Base-by-base conservation (phyloP, 2,797 vertebrate species). In the Lycodopsis pacificus region DNA sequence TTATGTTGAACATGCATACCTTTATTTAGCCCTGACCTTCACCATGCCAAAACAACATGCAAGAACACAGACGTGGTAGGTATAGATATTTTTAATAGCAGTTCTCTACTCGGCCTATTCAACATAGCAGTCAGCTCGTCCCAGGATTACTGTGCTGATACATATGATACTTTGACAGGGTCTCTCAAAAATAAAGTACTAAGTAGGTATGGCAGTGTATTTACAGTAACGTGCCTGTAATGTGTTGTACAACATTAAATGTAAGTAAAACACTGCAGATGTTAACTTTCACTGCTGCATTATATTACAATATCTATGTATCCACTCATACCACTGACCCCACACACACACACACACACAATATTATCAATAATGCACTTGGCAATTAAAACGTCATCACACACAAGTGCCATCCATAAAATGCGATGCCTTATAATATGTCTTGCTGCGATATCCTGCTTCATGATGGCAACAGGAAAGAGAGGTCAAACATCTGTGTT, bases 21-120 rank as follows among this genome's bases (percentile, higher is more conserved):
- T 74, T 48, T 82, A 53, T 82, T 84, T 51, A 77, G 59, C 67
- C 15, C 30, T 34, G 61, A 64, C 34, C 36, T 65, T 62, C 30
- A 72, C 56, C 68, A 46, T 25, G 30, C 20, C 72, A 80, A 58
- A 86, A 84, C 72, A 82, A 72, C 72, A 90, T 66, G 58, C 68
- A 79, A 82, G 59, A 84, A 92, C 78, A 83, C 81, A 84, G 42
- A 82, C 76, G 74, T 25, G 65, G 54, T 86, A 83, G 79, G 76
- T 83, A 86, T 86, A 86, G 66, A 88, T 88, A 83, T 64, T 83
- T 95, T 95, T 94, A 95, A 92, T 94, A 91, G 82, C 77, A 93
- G 90, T 49, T 89, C 57, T 91, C 82, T 90, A 87, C 80, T 86
- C 76, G 71, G 76, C 77, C 85, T 87, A 65, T 80, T 81, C 61